Evolutionary conservation across 1,140 invertebrate species (phyloP).

Genomic region (Camponotus floridanus): DNA sequence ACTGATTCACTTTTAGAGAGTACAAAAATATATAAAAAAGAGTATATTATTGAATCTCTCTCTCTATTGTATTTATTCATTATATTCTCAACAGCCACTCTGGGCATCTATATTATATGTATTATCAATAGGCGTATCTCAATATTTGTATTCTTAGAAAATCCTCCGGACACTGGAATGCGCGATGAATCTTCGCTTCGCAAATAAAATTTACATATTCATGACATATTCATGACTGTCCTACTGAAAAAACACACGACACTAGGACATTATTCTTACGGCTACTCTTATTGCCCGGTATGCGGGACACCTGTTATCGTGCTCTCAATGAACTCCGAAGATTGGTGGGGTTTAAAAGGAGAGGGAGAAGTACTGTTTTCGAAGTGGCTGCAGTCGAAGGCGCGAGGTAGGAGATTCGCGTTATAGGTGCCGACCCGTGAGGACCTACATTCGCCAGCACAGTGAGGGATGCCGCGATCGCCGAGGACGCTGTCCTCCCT

Average conservation of each 20-base stretch:
- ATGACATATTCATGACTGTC: not conserved
- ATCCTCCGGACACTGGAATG: too few species aligned
- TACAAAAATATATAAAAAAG: too few species aligned
- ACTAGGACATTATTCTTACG: constrained; percentile 15
- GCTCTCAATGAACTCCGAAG: constrained; percentile 67
- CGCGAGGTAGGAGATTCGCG: constrained; percentile 76
- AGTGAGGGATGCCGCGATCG: constrained; percentile 49
- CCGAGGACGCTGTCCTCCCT: constrained; percentile 26
- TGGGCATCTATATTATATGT: not conserved
- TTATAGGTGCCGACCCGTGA: constrained; percentile 81
- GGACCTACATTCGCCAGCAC: constrained; percentile 82
- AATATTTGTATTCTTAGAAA: not conserved
- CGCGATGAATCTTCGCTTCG: not conserved
- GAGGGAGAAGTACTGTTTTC: constrained; percentile 67
- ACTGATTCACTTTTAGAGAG: too few species aligned
- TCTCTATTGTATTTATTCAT: not conserved
- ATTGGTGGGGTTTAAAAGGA: constrained; percentile 48
- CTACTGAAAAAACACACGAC: not conserved
- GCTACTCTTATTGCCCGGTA: constrained; percentile 46
- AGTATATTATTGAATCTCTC: too few species aligned
- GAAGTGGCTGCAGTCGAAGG: constrained; percentile 63
- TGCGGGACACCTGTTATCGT: constrained; percentile 72
- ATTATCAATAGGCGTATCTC: not conserved
- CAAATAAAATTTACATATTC: constrained; percentile 4
- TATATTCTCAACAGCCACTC: not conserved